Conservation (phyloP, 2,797 vertebrate species). For the Sebastolobus altivelis region DNA sequence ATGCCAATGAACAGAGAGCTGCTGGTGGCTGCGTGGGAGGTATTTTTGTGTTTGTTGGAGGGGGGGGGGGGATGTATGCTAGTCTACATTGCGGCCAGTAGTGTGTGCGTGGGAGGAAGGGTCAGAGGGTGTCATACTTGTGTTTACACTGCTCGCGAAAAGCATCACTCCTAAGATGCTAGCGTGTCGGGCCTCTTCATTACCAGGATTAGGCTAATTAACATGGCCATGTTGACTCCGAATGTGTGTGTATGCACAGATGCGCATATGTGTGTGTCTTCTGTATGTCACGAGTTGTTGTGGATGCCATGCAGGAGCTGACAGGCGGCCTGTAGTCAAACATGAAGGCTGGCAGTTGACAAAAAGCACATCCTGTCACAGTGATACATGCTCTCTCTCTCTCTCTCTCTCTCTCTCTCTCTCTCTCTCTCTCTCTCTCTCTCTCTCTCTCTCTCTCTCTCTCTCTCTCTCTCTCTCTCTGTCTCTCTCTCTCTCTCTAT, state of each 20-base stretch:
- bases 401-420: slow-evolving; percentile 23
- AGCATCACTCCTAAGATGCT: slow-evolving; percentile 60
- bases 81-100: slow-evolving; percentile 3
- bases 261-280: background rate
- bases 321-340: slow-evolving; percentile 71
- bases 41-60: slow-evolving; percentile 13
- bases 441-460: slow-evolving; percentile 46
- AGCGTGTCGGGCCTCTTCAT: slow-evolving; percentile 69
- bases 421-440: slow-evolving; percentile 25
- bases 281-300: slow-evolving; percentile 63
- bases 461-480: slow-evolving; percentile 26
- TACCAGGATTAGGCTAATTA: slow-evolving; percentile 74
- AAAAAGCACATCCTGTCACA: slow-evolving; percentile 72
- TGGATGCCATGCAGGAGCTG: slow-evolving; percentile 68
- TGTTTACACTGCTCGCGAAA: slow-evolving; percentile 54
- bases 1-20: slow-evolving; percentile 3
- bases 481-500: slow-evolving; percentile 45
- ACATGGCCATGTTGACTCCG: slow-evolving; percentile 52
- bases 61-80: background rate
- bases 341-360: slow-evolving; percentile 74
- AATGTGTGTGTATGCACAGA: background rate
- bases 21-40: slow-evolving; percentile 22
- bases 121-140: slow-evolving; percentile 53
- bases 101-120: slow-evolving; percentile 33
- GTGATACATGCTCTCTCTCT: slow-evolving; percentile 28